phyloP scores from a whole-genome alignment of 2,113 vertebrate species.

The Phaetusa simplex region DNA sequence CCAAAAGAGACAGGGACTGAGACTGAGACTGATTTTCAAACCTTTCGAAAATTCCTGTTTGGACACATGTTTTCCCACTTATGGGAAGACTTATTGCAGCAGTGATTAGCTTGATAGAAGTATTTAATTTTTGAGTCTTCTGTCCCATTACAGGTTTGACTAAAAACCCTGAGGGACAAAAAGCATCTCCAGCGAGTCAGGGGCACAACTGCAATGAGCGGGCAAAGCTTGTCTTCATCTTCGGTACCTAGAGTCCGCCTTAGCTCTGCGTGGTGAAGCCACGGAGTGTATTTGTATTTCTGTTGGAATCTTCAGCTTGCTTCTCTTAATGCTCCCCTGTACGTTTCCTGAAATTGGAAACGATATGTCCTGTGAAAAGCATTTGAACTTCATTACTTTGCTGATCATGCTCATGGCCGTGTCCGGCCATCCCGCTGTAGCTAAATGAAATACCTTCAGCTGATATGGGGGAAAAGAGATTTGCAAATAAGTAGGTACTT shows the following conservation, averaged over 20 bases:
- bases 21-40: background rate
- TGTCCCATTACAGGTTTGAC: background rate
- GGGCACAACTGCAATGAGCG: background rate
- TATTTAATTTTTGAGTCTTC: background rate
- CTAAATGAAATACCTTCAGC: background rate
- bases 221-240: background rate
- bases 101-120: background rate
- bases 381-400: background rate
- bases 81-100: background rate
- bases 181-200: no score
- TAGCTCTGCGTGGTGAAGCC: background rate
- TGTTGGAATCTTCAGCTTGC: background rate
- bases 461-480: background rate
- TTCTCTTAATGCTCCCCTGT: background rate
- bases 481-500: background rate
- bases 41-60: background rate
- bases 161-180: background rate
- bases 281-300: background rate
- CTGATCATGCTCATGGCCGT: background rate
- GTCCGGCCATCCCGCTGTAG: background rate
- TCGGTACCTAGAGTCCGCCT: accelerated
- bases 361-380: background rate
- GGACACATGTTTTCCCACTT: background rate
- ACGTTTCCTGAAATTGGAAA: background rate
- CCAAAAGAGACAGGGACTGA: background rate